Evolutionary conservation across 1,140 invertebrate species (phyloP).

Genomic region (Drosophila sp.): DNA sequence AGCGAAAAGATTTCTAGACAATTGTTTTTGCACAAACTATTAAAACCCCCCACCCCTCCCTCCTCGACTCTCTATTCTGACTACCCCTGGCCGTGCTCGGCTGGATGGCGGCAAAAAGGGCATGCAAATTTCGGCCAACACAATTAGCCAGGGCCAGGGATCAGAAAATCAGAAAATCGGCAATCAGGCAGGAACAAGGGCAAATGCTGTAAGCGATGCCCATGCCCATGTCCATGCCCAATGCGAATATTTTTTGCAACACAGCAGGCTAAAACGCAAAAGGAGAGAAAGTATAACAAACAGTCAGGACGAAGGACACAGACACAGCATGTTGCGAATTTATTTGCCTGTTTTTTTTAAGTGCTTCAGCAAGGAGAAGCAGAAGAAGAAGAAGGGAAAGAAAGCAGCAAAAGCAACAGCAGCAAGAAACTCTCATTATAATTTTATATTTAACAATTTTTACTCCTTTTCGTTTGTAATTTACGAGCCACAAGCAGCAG

Average conservation of each 20-base stretch:
- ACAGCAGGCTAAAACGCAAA: slow-evolving; percentile 39
- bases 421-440: slow-evolving; percentile 58
- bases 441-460: slow-evolving; percentile 55
- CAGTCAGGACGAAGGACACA: neutral
- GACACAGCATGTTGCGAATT: slow-evolving; percentile 35
- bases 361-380: neutral
- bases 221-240: slow-evolving; percentile 18
- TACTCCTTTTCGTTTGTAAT: slow-evolving; percentile 60
- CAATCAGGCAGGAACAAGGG: slow-evolving; percentile 16
- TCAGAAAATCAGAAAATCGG: slow-evolving; percentile 36
- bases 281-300: slow-evolving; percentile 47
- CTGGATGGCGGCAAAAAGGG: slow-evolving; percentile 45
- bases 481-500: slow-evolving; percentile 38
- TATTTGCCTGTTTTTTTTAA: slow-evolving; percentile 5
- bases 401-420: slow-evolving; percentile 1
- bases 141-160: slow-evolving; percentile 42
- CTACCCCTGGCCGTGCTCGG: slow-evolving; percentile 42
- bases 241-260: slow-evolving; percentile 43
- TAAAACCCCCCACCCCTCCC: slow-evolving; percentile 1
- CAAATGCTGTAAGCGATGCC: slow-evolving; percentile 46
- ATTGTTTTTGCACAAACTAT: slow-evolving; percentile 16
- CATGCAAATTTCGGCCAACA: slow-evolving; percentile 71
- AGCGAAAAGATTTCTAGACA: slow-evolving; percentile 27
- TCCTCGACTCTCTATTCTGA: slow-evolving; percentile 10
- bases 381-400: slow-evolving; percentile 1